These are phyloP conservation scores for Arothron firmamentum DNA, from an alignment of 2,113 vertebrate genomes.

Conservation along the genomic window DNA sequence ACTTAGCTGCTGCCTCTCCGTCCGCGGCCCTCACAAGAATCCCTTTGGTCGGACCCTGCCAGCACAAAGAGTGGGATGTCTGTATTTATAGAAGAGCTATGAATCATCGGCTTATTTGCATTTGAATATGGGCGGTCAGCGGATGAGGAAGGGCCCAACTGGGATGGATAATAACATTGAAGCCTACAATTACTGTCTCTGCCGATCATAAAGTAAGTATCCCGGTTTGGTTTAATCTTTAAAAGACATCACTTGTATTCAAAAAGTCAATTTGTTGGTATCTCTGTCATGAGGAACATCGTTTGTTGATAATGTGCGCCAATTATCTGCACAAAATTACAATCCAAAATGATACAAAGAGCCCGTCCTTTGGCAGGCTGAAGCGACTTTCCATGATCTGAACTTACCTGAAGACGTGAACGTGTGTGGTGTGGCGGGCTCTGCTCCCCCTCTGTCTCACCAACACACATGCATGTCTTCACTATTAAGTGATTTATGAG, in stretches of 20 bases:
- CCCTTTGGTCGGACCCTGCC: conserved; percentile 43
- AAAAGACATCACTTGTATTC: no score
- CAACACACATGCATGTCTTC: conserved; percentile 17
- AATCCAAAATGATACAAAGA: not conserved
- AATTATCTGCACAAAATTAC: not conserved
- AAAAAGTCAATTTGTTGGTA: no score
- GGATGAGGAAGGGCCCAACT: conserved; percentile 15
- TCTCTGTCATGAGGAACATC: no score
- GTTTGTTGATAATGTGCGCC: not conserved
- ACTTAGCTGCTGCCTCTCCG: not conserved
- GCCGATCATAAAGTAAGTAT: no score
- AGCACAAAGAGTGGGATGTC: conserved; percentile 6
- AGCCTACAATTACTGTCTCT: conserved; percentile 46
- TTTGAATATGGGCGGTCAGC: conserved; percentile 45
- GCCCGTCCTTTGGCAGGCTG: no score
- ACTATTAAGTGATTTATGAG: conserved; percentile 66
- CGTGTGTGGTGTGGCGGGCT: not conserved
- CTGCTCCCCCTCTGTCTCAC: conserved; percentile 6
- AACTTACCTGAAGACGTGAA: conserved; percentile 41
- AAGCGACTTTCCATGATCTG: not conserved
- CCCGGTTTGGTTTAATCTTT: no score
- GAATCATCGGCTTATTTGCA: conserved; percentile 59
- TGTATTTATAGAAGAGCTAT: conserved; percentile 51
- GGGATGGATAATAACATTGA: conserved; percentile 3
- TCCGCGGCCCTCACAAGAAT: conserved; percentile 25